Conservation (phyloP, 2,113 vertebrate species). For the Thalassoma bifasciatum region DNA sequence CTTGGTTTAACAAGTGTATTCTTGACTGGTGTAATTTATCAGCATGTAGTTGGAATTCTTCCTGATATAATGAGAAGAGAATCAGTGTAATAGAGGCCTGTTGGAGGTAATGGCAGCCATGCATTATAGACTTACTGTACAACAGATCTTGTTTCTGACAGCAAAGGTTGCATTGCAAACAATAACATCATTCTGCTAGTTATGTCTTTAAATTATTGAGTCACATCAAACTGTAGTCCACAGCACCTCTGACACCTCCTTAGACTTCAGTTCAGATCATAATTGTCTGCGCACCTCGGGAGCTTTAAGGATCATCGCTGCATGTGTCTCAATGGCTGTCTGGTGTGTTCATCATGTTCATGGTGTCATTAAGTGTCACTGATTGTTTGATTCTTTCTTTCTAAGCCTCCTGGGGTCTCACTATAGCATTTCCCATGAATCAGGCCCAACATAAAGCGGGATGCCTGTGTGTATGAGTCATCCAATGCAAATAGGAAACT, state of each 20-base stretch:
- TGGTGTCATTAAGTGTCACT: conserved; percentile 55
- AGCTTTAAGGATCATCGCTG: conserved; percentile 57
- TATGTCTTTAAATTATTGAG: conserved; percentile 51
- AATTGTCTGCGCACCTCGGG: conserved; percentile 55
- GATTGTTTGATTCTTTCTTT: conserved; percentile 60
- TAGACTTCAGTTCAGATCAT: conserved; percentile 53
- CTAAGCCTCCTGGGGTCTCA: conserved; percentile 40
- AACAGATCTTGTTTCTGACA: conserved; percentile 52
- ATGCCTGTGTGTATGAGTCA: conserved; percentile 68
- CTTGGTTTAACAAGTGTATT: conserved; percentile 64
- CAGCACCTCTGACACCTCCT: conserved; percentile 36
- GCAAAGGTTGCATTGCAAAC: conserved; percentile 34
- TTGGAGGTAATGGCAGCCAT: conserved; percentile 52
- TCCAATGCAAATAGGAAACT: conserved; percentile 68
- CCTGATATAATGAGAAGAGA: conserved; percentile 69
- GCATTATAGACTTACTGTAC: conserved; percentile 32
- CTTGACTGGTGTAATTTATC: conserved; percentile 67
- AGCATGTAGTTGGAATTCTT: conserved; percentile 54
- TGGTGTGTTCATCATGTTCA: conserved; percentile 54
- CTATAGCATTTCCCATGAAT: conserved; percentile 57
- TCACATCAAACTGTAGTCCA: conserved; percentile 49
- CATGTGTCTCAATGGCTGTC: conserved; percentile 42
- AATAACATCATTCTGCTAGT: conserved; percentile 39
- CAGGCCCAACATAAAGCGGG: conserved; percentile 56
- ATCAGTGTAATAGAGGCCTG: conserved; percentile 56